Percentiles rank a stretch among this genome's conserved stretches.
These are phyloP conservation scores for Cephus cinctus DNA, from an alignment of 1,140 invertebrate species.

Conservation along the genomic window DNA sequence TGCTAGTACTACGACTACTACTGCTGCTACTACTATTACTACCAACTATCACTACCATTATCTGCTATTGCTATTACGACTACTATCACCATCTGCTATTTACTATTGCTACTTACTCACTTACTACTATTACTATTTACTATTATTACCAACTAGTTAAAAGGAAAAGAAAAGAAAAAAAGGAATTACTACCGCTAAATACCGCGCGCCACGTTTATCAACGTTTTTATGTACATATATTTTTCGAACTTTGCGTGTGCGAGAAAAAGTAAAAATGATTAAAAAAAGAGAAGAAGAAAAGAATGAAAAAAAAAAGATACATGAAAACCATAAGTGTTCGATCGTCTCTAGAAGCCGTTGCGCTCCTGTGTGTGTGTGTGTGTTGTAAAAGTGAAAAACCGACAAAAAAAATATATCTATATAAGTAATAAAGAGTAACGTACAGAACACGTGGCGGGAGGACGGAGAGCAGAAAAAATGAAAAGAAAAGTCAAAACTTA, in stretches of 20 bases:
- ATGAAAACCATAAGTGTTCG: slow-evolving; percentile 51
- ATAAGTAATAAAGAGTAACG: slow-evolving; percentile 15
- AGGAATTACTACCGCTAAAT: too few species aligned
- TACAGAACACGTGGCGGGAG: too few species aligned
- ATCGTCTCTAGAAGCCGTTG: slow-evolving; percentile 49
- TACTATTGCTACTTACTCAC: too few species aligned
- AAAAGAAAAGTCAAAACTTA: too few species aligned
- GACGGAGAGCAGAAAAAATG: too few species aligned
- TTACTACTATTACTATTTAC: too few species aligned
- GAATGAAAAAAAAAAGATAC: too few species aligned
- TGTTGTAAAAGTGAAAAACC: slow-evolving; percentile 14
- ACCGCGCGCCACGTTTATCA: slow-evolving; percentile 19
- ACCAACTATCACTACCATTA: slow-evolving; percentile 21
- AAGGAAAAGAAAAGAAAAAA: too few species aligned
- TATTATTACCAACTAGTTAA: too few species aligned
- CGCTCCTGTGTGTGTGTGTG: slow-evolving; percentile 26
- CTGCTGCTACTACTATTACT: slow-evolving; percentile 32
- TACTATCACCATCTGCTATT: slow-evolving; percentile 33
- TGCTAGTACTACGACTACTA: slow-evolving; percentile 33
- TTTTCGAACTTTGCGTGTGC: too few species aligned
- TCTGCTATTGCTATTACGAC: slow-evolving; percentile 25
- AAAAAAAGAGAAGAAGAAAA: too few species aligned
- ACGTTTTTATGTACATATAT: slow-evolving; percentile 36
- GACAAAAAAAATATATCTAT: slow-evolving; percentile 14
- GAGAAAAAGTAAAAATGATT: too few species aligned